Evolutionary conservation across 1,140 invertebrate species (phyloP).

Genomic region (Leptinotarsa lineolata): DNA sequence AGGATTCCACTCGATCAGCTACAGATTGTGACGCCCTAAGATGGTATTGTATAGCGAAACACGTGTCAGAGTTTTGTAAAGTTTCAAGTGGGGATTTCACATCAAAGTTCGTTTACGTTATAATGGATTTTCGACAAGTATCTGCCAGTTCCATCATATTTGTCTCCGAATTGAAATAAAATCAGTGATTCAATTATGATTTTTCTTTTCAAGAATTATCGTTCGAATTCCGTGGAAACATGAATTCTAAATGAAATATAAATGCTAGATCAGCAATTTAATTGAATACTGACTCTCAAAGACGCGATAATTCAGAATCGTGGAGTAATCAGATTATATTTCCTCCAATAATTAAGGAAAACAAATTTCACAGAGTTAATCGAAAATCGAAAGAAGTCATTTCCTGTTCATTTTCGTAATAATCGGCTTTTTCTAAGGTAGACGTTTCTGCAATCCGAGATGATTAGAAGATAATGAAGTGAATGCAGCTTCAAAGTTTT

Average conservation of each 20-base stretch:
- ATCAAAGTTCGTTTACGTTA: no score
- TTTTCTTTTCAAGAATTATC: no score
- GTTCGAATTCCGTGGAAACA: background rate
- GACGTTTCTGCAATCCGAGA: background rate
- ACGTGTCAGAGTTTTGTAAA: no score
- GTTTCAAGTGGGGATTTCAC: no score
- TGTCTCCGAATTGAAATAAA: no score
- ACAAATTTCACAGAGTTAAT: slow-evolving; percentile 36
- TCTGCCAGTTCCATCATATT: no score
- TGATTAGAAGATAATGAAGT: background rate
- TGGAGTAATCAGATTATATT: slow-evolving; percentile 16
- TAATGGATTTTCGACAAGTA: no score
- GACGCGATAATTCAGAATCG: slow-evolving; percentile 5
- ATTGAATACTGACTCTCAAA: background rate
- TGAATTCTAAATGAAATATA: background rate
- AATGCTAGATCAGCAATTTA: background rate
- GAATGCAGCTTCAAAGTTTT: no score
- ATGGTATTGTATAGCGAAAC: no score
- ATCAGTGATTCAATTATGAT: no score
- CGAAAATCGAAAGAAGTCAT: slow-evolving; percentile 42
- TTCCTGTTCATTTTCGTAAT: slow-evolving; percentile 39
- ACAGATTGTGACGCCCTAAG: no score
- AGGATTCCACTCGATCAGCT: no score
- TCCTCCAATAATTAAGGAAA: slow-evolving; percentile 35
- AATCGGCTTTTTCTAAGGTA: slow-evolving; percentile 18